Percentiles rank a stretch among this genome's conserved stretches.
Conservation (phyloP, 2,888 invertebrate species). For the Drosophila emarginata region DNA sequence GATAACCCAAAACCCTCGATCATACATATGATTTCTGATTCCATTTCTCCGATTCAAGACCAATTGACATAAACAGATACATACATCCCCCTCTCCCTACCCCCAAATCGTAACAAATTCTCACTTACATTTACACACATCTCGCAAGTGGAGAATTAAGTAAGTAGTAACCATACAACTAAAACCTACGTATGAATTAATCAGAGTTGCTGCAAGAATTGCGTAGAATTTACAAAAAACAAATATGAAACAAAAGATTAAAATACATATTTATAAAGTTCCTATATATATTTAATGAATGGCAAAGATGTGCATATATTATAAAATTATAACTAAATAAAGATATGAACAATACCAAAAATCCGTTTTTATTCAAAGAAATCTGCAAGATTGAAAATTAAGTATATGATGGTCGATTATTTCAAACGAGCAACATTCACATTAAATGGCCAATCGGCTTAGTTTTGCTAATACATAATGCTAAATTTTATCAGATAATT, state of each 20-base stretch:
- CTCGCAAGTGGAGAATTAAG: conserved; percentile 2
- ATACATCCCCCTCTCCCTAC: not conserved
- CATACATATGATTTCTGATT: not conserved
- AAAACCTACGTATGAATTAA: conserved; percentile 37
- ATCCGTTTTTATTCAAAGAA: not conserved
- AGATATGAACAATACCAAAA: conserved; percentile 38
- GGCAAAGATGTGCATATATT: conserved; percentile 71
- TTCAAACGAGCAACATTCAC: no score
- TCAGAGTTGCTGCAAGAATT: conserved; percentile 59
- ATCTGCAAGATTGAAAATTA: no score
- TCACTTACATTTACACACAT: not conserved
- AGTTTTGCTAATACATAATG: no score
- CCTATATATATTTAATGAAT: conserved; percentile 69
- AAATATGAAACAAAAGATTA: conserved; percentile 28
- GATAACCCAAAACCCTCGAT: not conserved
- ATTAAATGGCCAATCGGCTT: no score
- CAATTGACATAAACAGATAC: not conserved
- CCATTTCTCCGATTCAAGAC: not conserved
- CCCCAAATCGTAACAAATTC: not conserved
- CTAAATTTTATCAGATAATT: no score
- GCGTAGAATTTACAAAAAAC: conserved; percentile 49
- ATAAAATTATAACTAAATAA: conserved; percentile 67
- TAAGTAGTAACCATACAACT: conserved; percentile 21
- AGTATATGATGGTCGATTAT: no score
- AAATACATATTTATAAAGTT: conserved; percentile 64